Conservation (phyloP, 2,797 vertebrate genomes). For the Gallinago solitaria region DNA sequence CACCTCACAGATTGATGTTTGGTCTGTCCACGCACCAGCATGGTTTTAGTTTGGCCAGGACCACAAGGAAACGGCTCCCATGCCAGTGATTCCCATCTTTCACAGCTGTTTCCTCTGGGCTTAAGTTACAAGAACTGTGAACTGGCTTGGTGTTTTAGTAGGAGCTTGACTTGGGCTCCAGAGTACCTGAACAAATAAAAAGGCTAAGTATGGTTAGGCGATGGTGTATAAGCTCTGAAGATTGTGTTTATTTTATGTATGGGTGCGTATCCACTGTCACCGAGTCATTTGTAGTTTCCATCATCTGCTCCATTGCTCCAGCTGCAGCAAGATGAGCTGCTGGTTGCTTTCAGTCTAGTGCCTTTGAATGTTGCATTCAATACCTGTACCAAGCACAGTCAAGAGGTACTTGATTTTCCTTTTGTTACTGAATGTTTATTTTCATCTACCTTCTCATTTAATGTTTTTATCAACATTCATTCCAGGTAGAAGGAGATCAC, state of each 20-base stretch:
- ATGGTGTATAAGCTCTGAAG: not conserved
- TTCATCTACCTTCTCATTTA: not conserved
- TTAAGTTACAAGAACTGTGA: not conserved
- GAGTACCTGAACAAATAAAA: not conserved
- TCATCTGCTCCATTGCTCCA: not conserved
- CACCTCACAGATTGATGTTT: not conserved
- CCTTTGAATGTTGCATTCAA: not conserved
- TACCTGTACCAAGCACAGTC: not conserved
- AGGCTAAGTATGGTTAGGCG: not conserved
- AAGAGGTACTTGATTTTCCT: not conserved
- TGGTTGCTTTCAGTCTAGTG: not conserved
- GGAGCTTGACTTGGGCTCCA: not conserved
- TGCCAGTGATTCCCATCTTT: not conserved
- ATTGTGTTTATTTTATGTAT: not conserved
- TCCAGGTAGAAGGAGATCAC: not conserved
- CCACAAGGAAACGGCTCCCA: not conserved
- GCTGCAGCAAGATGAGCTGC: not conserved
- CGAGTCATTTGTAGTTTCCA: not conserved
- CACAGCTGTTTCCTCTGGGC: not conserved
- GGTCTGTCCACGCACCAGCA: rapidly evolving
- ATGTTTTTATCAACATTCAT: not conserved
- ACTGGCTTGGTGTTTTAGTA: not conserved
- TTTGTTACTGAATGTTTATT: not conserved
- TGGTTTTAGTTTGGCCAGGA: not conserved
- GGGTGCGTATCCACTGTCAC: not conserved